These are phyloP conservation scores for Bubalus kerabau DNA, from an alignment of 2,113 vertebrate genomes.

Conservation along the genomic window DNA sequence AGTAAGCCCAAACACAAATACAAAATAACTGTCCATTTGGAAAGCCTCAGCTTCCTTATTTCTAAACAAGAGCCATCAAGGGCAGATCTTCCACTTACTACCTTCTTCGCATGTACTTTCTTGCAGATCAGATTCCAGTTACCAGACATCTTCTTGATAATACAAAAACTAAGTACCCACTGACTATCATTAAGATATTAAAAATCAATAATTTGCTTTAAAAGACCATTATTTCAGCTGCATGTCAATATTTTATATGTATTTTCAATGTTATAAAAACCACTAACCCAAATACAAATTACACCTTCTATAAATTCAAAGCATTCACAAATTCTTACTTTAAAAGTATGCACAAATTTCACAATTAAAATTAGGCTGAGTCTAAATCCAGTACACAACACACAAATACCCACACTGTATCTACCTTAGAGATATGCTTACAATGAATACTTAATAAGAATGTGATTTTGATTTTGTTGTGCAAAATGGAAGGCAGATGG, in stretches of 20 bases:
- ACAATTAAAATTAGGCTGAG: neutral
- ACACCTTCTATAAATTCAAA: neutral
- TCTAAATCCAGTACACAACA: neutral
- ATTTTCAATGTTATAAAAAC: neutral
- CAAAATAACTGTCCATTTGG: neutral
- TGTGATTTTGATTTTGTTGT: neutral
- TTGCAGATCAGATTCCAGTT: neutral
- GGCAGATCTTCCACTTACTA: neutral
- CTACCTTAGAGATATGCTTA: neutral
- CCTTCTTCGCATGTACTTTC: neutral
- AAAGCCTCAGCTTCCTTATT: neutral
- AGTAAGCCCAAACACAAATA: neutral
- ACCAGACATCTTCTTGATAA: neutral
- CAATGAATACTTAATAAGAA: neutral
- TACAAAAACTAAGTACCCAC: neutral
- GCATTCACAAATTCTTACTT: neutral
- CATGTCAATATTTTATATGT: neutral
- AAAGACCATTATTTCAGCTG: neutral
- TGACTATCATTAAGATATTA: neutral
- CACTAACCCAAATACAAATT: constrained; percentile 14
- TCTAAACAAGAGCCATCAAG: neutral
- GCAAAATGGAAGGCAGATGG: neutral
- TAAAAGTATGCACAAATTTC: neutral
- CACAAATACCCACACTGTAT: neutral
- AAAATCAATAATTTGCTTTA: neutral